These are phyloP conservation scores for Carabus problematicus DNA, from an alignment of 2,888 invertebrate genomes.

Conservation along the genomic window DNA sequence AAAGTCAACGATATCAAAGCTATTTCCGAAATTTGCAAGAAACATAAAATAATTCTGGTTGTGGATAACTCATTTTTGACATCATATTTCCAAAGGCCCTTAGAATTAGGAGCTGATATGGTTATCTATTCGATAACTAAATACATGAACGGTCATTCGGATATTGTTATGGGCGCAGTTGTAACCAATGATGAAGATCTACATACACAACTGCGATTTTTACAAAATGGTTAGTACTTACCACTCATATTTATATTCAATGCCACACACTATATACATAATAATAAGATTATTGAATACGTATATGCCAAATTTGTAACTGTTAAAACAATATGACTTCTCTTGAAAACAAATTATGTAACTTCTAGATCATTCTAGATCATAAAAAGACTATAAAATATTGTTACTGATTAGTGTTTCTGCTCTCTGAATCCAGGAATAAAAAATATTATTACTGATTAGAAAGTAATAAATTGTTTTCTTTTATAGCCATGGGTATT, in stretches of 20 bases:
- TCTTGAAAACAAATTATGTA: too few relatives aligned
- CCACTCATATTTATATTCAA: slow-evolving; percentile 1
- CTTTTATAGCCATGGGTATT: slow-evolving; percentile 76
- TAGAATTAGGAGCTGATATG: slow-evolving; percentile 90
- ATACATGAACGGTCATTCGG: slow-evolving; percentile 98
- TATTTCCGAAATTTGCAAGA: slow-evolving; percentile 69
- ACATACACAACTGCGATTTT: slow-evolving; percentile 75
- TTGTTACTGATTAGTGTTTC: too few relatives aligned
- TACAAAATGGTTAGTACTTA: slow-evolving; percentile 78
- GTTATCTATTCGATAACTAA: slow-evolving; percentile 93
- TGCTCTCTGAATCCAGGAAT: background rate
- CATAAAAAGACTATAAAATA: too few relatives aligned
- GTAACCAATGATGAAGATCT: slow-evolving; percentile 77
- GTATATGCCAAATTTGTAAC: too few relatives aligned
- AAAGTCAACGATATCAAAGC: slow-evolving; percentile 88
- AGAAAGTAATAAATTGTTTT: too few relatives aligned
- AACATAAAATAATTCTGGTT: slow-evolving; percentile 71
- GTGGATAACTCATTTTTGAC: slow-evolving; percentile 96
- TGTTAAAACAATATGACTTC: too few relatives aligned
- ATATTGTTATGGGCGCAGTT: slow-evolving; percentile 95
- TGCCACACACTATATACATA: too few relatives aligned
- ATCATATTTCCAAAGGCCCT: slow-evolving; percentile 88
- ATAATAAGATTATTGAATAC: too few relatives aligned
- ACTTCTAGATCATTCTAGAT: too few relatives aligned
- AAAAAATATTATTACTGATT: background rate